phyloP scores from a whole-genome alignment of 1,140 invertebrate genomes.

The Drosophila novamexicana region DNA sequence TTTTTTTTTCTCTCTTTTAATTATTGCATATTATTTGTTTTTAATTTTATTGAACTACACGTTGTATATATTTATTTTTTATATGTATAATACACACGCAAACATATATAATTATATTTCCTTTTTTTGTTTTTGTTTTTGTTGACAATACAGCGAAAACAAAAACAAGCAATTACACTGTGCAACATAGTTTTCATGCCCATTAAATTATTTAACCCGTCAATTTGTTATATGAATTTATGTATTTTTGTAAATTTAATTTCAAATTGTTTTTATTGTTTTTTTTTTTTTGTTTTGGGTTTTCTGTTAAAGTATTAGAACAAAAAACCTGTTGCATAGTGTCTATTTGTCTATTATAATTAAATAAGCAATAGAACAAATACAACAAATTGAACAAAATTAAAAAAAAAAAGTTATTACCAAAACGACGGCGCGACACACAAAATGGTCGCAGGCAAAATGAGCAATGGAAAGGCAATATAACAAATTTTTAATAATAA shows the following conservation, averaged over 20 bases:
- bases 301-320: conserved; percentile 20
- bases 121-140: conserved; percentile 12
- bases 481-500: conserved; percentile 80
- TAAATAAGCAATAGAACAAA: conserved; percentile 35
- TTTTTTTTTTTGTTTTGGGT: conserved; percentile 6
- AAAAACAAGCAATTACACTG: conserved; percentile 43
- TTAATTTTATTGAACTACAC: conserved; percentile 34
- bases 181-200: conserved; percentile 16
- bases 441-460: conserved; percentile 31
- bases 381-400: conserved; percentile 38
- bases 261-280: conserved; percentile 23
- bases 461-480: conserved; percentile 71
- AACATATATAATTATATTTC: conserved; percentile 16
- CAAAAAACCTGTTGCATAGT: conserved; percentile 31
- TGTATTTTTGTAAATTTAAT: neutral
- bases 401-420: conserved; percentile 15
- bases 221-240: neutral
- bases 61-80: conserved; percentile 22
- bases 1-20: neutral
- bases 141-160: conserved; percentile 30
- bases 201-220: neutral
- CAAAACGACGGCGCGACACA: neutral
- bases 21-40: conserved; percentile 35
- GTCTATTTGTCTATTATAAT: conserved; percentile 27
- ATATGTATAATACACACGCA: conserved; percentile 16